A percentile compares a stretch with the other conserved stretches of the same genome.
These are phyloP conservation scores for Todus mexicanus DNA, from an alignment of 2,797 vertebrate genomes.

Conservation along the genomic window DNA sequence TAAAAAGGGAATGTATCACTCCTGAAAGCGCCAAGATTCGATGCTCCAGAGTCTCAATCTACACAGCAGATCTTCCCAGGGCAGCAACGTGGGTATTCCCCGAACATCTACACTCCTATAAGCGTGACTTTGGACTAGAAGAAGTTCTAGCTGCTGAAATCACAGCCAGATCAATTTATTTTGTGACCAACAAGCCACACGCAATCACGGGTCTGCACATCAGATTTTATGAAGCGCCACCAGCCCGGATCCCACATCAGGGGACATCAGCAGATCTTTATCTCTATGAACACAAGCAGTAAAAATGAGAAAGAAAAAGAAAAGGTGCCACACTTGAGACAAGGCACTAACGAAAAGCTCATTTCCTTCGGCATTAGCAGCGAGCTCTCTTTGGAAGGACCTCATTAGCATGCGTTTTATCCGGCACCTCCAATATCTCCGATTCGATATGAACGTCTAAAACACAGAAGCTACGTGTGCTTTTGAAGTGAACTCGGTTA, in stretches of 20 bases:
- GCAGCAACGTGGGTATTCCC: not conserved
- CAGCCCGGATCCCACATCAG: not conserved
- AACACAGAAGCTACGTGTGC: not conserved
- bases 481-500: not conserved
- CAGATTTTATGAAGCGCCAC: not conserved
- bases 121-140: rapidly evolving
- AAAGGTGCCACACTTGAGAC: not conserved
- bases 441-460: not conserved
- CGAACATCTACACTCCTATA: not conserved
- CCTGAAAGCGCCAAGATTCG: not conserved
- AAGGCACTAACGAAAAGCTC: conserved; percentile 15
- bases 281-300: not conserved
- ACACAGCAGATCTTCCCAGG: rapidly evolving
- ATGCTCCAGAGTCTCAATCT: too few relatives aligned
- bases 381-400: not conserved
- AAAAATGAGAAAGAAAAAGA: not conserved
- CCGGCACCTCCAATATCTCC: not conserved
- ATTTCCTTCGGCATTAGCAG: not conserved
- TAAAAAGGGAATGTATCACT: too few relatives aligned
- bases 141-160: not conserved
- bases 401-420: not conserved
- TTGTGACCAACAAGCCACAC: not conserved
- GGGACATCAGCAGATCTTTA: not conserved
- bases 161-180: not conserved
- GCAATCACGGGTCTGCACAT: not conserved